Conservation (phyloP, 2,797 vertebrate species). For the Gadopsis marmoratus region DNA sequence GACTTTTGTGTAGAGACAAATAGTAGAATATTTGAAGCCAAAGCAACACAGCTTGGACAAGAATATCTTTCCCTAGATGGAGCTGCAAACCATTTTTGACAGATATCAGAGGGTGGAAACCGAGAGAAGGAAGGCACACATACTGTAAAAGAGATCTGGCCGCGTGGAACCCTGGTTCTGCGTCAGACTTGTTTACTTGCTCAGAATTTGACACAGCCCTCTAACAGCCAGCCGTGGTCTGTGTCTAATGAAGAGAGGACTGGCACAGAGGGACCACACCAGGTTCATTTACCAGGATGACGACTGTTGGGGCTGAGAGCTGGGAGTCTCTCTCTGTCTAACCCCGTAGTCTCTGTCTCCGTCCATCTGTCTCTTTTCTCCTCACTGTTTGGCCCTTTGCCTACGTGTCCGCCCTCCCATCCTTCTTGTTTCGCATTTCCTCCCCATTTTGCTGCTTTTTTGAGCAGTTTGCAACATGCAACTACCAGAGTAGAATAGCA, state of each 20-base stretch:
- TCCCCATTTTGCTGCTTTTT: not conserved
- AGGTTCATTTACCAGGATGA: slow-evolving; percentile 69
- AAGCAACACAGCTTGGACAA: not conserved
- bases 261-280: slow-evolving; percentile 63
- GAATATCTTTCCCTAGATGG: not conserved
- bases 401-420: slow-evolving; percentile 1
- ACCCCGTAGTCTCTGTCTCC: slow-evolving; percentile 37
- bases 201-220: slow-evolving; percentile 60
- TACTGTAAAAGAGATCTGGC: slow-evolving; percentile 44
- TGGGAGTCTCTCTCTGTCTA: slow-evolving; percentile 31
- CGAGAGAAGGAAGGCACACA: slow-evolving; percentile 16
- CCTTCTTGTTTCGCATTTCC: not conserved
- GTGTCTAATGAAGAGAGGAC: slow-evolving; percentile 72
- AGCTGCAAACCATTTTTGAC: not conserved
- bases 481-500: not conserved
- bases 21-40: not conserved
- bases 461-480: not conserved
- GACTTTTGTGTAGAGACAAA: not conserved
- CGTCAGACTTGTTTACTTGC: slow-evolving; percentile 64
- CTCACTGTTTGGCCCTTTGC: slow-evolving; percentile 20
- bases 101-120: slow-evolving; percentile 4
- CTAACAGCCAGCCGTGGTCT: slow-evolving; percentile 54
- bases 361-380: slow-evolving; percentile 45
- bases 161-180: slow-evolving; percentile 27
- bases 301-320: slow-evolving; percentile 48